A percentile compares a stretch with the other conserved stretches of the same genome.
phyloP scores from a whole-genome alignment of 92 coral and sea anemone genomes.

The Porites lobata region DNA sequence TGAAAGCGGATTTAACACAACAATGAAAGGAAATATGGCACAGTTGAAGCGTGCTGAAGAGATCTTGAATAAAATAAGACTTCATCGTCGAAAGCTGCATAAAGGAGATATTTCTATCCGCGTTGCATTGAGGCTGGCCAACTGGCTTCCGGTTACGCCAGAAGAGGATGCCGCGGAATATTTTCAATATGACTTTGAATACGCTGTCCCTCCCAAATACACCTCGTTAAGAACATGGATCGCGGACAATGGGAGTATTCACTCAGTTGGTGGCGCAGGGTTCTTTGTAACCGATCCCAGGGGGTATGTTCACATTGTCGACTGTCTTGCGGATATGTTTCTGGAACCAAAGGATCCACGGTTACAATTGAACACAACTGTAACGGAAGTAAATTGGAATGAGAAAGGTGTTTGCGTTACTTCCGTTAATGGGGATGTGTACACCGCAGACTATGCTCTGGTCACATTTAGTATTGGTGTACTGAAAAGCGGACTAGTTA shows the following conservation, averaged over 20 bases:
- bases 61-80: constrained; percentile 46
- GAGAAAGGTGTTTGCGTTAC: constrained; percentile 48
- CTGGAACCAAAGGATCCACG: constrained; percentile 62
- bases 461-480: constrained; percentile 89
- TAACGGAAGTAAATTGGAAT: constrained; percentile 38
- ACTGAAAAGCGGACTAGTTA: constrained; percentile 72
- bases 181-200: constrained; percentile 80
- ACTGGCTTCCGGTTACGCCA: constrained; percentile 74
- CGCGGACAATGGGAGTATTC: constrained; percentile 66
- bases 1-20: constrained; percentile 71
- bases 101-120: constrained; percentile 78
- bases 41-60: constrained; percentile 38
- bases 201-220: constrained; percentile 82
- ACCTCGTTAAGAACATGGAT: constrained; percentile 61
- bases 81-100: constrained; percentile 52
- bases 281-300: background rate
- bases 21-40: constrained; percentile 49
- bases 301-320: constrained; percentile 24
- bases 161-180: constrained; percentile 76
- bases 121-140: constrained; percentile 77
- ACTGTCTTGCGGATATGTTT: constrained; percentile 58
- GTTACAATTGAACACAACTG: constrained; percentile 57
- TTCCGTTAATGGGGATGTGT: constrained; percentile 64
- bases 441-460: constrained; percentile 64
- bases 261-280: constrained; percentile 57